A percentile compares a stretch with the other conserved stretches of the same genome.
These are phyloP conservation scores for Acromyrmex heyeri DNA, from an alignment of 1,140 invertebrate species.

Conservation along the genomic window DNA sequence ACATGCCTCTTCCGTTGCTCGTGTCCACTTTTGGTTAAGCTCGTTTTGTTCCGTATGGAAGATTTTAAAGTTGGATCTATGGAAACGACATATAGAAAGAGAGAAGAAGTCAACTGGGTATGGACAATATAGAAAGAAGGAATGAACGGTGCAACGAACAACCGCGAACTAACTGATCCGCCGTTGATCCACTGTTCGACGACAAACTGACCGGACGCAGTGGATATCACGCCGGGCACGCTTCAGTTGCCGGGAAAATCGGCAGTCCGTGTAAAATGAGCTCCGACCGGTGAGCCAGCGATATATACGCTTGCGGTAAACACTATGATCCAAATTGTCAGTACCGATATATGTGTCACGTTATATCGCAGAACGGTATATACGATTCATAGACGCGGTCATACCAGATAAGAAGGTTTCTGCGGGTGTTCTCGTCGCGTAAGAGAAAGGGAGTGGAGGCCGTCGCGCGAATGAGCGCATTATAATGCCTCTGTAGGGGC, in stretches of 20 bases:
- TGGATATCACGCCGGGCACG: slow-evolving; percentile 79
- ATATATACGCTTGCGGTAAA: slow-evolving; percentile 82
- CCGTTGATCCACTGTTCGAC: slow-evolving; percentile 79
- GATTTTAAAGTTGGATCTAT: background rate
- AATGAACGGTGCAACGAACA: slow-evolving; percentile 82
- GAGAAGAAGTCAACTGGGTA: background rate
- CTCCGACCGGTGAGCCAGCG: slow-evolving; percentile 70
- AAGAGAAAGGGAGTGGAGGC: slow-evolving; percentile 35
- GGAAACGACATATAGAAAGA: background rate
- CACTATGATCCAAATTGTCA: slow-evolving; percentile 80
- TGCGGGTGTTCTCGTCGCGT: slow-evolving; percentile 11
- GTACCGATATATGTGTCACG: slow-evolving; percentile 70
- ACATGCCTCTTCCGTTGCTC: background rate
- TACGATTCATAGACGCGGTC: background rate
- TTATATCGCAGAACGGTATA: slow-evolving; percentile 62
- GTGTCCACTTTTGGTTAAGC: background rate
- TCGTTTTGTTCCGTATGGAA: too few relatives aligned
- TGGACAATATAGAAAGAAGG: slow-evolving; percentile 55
- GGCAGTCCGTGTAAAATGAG: slow-evolving; percentile 86
- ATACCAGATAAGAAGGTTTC: background rate
- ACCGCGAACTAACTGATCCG: slow-evolving; percentile 84
- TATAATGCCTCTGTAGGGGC: slow-evolving; percentile 17
- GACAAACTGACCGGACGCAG: slow-evolving; percentile 78
- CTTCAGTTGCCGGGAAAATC: slow-evolving; percentile 86
- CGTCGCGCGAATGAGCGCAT: slow-evolving; percentile 3